These are phyloP conservation scores for Proisotoma minuta DNA, from an alignment of 2,888 invertebrate species.

Conservation along the genomic window DNA sequence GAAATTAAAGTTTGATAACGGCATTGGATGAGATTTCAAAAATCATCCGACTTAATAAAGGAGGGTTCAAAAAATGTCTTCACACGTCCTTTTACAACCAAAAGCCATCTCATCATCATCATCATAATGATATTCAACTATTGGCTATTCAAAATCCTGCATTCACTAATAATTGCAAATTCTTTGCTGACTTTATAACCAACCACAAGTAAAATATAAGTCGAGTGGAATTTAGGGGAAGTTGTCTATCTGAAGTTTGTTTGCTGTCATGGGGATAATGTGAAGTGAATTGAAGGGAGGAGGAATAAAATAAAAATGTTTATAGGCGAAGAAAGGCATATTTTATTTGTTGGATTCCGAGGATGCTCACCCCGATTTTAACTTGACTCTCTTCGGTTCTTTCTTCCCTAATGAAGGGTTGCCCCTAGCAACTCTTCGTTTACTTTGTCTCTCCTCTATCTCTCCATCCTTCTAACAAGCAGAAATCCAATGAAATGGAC, in stretches of 20 bases:
- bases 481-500: background rate
- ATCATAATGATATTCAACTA: background rate
- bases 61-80: background rate
- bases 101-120: conserved; percentile 1
- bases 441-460: conserved; percentile 24
- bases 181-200: too few species aligned
- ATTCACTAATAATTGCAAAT: too few species aligned
- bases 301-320: too few species aligned
- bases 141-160: background rate
- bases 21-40: background rate
- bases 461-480: conserved; percentile 1
- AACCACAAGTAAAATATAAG: too few species aligned
- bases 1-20: background rate
- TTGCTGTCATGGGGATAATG: too few species aligned
- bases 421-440: conserved; percentile 45
- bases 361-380: too few species aligned
- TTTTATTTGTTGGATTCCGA: too few species aligned
- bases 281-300: too few species aligned
- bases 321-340: too few species aligned
- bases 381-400: background rate
- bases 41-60: conserved; percentile 13
- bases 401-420: conserved; percentile 45
- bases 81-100: background rate
- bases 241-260: too few species aligned
- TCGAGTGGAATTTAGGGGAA: too few species aligned